Base-by-base conservation (phyloP, 2,888 invertebrate species). In the Lithophane ornitopus region DNA sequence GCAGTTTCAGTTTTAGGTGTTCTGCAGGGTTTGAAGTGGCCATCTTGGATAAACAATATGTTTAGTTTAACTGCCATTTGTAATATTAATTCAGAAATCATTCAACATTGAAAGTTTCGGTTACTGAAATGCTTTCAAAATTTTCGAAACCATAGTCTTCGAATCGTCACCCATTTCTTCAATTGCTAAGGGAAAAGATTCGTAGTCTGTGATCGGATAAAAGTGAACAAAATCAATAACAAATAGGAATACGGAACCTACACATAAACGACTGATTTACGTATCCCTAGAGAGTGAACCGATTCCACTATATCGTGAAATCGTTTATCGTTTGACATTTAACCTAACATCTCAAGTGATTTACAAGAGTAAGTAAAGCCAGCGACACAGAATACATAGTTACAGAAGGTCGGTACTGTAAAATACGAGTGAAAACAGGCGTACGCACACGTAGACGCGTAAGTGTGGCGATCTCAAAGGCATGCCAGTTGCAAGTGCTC, bases 331-430 rank as follows among this genome's bases (percentile, higher is more conserved):
- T 46, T 58, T 67, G 81, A 66, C 58, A 63, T 66, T 54, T 70
- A 66, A 68, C 54, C 54, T 59, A 58, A 85, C 70, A 76, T 65
- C 34, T 82, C 62, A 49, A 76, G 59, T 75, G 72, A 82, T 70
- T 76, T 76, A 71, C 58, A 63, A 76, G 72, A 70, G 49, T 34
- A 46, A 59, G 65, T 34, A 65, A 54, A 62, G n/a, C 19, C 9
- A 12, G 41, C 0, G 28, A 34, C 34, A 80, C n/a, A 16, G 16
- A 52, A 71, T 7, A 59, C 1, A 41, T 16, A 22, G 0, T 11
- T 1, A 9, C 58, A 72, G 72, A 76, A 76, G 75, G 46, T 46
- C 11, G 0, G 11, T 2, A 49, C 3, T 6, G 9, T 22, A 44
- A 9, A 19, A 14, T 2, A 14, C 3, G 3, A 41, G 8, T 3